Evolutionary conservation across 2,113 vertebrate species (phyloP), one percentile per base, ranked within the genome.

Genomic region (Lamprotornis superbus): DNA sequence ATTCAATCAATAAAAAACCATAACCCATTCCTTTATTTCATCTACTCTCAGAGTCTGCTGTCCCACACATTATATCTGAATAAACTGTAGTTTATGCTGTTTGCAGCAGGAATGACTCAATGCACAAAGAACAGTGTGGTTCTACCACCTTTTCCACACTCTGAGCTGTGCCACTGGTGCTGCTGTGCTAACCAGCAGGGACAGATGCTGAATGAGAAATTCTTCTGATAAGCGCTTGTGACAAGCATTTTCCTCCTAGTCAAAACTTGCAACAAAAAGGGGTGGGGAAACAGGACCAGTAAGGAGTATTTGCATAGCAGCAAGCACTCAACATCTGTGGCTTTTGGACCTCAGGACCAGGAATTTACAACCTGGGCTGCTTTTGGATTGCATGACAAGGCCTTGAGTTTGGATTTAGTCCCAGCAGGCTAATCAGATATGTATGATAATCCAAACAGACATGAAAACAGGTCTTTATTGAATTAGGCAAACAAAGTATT

Each of bases 1-100:
- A 94, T 89, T 94, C 67, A 81, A 92, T 95, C 92, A 95, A 83
- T 94, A 95, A 92, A 96, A 95, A 96, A 70, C 3, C 75, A 84
- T 85, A 87, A 81, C 46, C 39, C 69, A n/a, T 79, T 79, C 49
- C 76, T 93, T 93, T 84, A 95, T 94, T 96, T 96, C 89, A 78
- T 77, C 61, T 93, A 70, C 55, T 84, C 64, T 81, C 61, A 64
- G 71, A 71, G 73, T 56, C 61, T 85, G 65, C 53, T 20, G 31
- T 63, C 61, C 82, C 56, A 33, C 49, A 57, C 23, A 49, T 82
- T 76, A 59, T 39, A 87, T 27, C 56, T 74, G 90, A 87, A 68
- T 25, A 68, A 27, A 59, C 80, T 75, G 70, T 56, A 59, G 40
- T 39, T 89, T 67, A 52, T 73, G 65, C 37, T 52, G 15, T 71